Evolutionary conservation across 2,113 vertebrate species (phyloP).

Genomic region (Nettapus auritus): DNA sequence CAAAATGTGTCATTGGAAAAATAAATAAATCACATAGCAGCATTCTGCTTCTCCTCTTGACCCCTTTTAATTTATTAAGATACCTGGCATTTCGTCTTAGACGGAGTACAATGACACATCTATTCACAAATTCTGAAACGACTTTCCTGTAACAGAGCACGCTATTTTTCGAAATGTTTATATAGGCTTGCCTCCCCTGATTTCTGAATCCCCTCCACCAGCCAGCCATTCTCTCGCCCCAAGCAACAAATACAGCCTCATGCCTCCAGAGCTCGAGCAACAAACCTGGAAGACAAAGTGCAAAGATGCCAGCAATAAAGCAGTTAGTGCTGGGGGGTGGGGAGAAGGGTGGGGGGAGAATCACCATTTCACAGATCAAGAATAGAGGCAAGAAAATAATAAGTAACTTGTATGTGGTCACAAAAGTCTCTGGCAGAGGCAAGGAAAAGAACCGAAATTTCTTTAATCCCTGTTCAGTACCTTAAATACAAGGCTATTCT

Average conservation of each 20-base stretch:
- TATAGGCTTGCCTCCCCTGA: background rate
- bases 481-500: constrained; percentile 68
- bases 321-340: background rate
- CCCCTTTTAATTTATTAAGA: background rate
- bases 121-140: background rate
- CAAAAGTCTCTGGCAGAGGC: constrained; percentile 64
- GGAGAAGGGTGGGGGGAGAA: background rate
- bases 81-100: background rate
- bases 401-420: constrained; percentile 57
- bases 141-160: background rate
- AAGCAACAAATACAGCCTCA: background rate
- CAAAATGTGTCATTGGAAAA: background rate
- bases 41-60: background rate
- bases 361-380: constrained; percentile 52
- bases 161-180: background rate
- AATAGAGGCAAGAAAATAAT: constrained; percentile 61
- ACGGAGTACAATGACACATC: background rate
- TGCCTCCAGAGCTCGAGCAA: background rate
- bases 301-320: constrained; percentile 40
- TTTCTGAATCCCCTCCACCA: background rate
- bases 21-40: background rate
- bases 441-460: constrained; percentile 55
- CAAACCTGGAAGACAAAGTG: constrained; percentile 26
- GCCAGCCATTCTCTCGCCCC: background rate
- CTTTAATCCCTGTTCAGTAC: constrained; percentile 63